Evolutionary conservation across 2,113 vertebrate species (phyloP).

Genomic region (Phylloscopus trochilus): DNA sequence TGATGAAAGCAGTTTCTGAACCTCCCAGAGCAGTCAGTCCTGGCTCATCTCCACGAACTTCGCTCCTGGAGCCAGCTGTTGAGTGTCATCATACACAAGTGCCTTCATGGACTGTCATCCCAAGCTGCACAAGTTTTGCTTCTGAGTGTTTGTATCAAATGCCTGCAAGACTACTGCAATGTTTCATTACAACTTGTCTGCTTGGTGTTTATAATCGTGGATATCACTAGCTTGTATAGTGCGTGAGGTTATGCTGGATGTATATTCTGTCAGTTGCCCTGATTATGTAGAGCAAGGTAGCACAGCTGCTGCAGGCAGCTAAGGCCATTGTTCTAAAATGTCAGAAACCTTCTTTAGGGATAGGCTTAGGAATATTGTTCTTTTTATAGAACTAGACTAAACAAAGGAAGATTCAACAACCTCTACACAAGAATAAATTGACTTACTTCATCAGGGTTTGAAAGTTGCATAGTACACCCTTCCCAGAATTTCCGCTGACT

Average conservation of each 20-base stretch:
- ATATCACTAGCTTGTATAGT: background rate
- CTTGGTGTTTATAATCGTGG: background rate
- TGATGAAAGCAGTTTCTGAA: fast-evolving
- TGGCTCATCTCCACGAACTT: background rate
- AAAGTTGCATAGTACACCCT: conserved; percentile 2
- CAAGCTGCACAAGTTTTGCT: background rate
- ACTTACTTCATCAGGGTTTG: conserved; percentile 47
- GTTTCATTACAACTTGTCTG: background rate
- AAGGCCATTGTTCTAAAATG: conserved; percentile 28
- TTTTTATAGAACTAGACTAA: conserved; percentile 69
- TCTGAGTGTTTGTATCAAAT: background rate
- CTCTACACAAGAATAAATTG: conserved; percentile 53
- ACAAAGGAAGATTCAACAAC: conserved; percentile 67
- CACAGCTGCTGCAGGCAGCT: background rate
- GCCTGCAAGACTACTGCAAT: background rate
- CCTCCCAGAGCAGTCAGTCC: background rate
- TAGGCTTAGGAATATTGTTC: conserved; percentile 55
- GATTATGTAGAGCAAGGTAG: background rate
- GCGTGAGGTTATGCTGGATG: background rate
- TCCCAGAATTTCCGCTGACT: conserved; percentile 7
- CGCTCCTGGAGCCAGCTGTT: background rate
- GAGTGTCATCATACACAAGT: background rate
- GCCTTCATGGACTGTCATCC: background rate
- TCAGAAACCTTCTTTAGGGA: conserved; percentile 30
- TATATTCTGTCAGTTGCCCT: background rate